Percentiles rank a stretch among this genome's conserved stretches.
Conservation (phyloP, 1,140 invertebrate species). For the Caenorhabditis latens region DNA sequence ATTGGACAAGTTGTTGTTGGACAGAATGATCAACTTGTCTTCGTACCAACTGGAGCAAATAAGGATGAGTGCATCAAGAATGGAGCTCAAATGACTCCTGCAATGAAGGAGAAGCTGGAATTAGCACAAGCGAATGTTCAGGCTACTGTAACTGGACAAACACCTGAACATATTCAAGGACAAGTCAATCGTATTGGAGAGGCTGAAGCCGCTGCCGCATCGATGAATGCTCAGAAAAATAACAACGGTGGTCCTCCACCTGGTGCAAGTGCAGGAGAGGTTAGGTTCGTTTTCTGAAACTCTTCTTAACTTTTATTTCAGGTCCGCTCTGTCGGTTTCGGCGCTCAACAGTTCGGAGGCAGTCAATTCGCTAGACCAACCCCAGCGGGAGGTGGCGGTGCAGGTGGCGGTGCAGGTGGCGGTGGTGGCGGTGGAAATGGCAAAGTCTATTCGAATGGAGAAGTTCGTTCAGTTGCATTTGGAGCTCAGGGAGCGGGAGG, state of each 20-base stretch:
- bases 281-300: not conserved
- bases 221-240: not conserved
- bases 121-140: slow-evolving; percentile 18
- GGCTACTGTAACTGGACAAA: slow-evolving; percentile 34
- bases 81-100: not conserved
- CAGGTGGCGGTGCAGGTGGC: not conserved
- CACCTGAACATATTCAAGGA: slow-evolving; percentile 29
- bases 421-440: not conserved
- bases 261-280: not conserved
- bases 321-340: slow-evolving; percentile 17
- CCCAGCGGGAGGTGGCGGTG: slow-evolving; percentile 11
- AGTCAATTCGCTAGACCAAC: slow-evolving; percentile 22
- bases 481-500: slow-evolving; percentile 28
- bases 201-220: not conserved
- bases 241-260: not conserved
- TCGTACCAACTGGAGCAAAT: slow-evolving; percentile 29
- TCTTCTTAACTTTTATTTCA: not conserved
- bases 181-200: slow-evolving; percentile 29
- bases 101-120: slow-evolving; percentile 22
- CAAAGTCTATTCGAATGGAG: not conserved
- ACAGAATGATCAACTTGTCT: slow-evolving; percentile 1
- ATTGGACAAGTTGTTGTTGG: slow-evolving; percentile 46
- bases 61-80: slow-evolving; percentile 31
- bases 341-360: slow-evolving; percentile 34
- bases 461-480: slow-evolving; percentile 27